Percentiles rank a stretch among this genome's conserved stretches.
Evolutionary conservation across 2,797 vertebrate species (phyloP).

Genomic region (Pseudochirops corinnae): DNA sequence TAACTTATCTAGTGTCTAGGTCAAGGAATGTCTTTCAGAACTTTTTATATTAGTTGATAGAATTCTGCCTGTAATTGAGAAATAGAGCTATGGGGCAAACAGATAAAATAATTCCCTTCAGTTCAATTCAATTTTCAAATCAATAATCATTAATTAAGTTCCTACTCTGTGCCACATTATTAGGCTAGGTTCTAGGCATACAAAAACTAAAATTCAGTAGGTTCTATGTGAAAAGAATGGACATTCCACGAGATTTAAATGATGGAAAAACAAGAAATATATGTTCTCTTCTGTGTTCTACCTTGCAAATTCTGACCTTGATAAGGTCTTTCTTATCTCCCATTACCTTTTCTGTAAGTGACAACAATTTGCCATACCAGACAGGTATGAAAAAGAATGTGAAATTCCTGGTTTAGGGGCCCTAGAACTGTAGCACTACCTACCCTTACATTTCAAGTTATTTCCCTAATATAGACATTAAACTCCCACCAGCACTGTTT

Average conservation of each 20-base stretch:
- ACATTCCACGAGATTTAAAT: not conserved
- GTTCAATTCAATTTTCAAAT: not conserved
- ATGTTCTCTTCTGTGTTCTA: not conserved
- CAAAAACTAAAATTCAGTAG: not conserved
- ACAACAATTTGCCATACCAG: slow-evolving; percentile 16
- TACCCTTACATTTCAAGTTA: not conserved
- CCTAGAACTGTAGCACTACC: not conserved
- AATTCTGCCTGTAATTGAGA: slow-evolving; percentile 60
- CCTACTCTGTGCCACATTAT: not conserved
- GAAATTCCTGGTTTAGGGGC: not conserved
- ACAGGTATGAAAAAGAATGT: not conserved
- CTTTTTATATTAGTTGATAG: slow-evolving; percentile 49
- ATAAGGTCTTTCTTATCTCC: slow-evolving; percentile 49
- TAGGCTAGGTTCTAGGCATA: not conserved
- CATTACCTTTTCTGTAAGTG: slow-evolving; percentile 22
- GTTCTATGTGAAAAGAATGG: not conserved
- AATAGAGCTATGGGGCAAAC: not conserved
- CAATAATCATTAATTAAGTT: not conserved
- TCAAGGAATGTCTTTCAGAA: slow-evolving; percentile 78
- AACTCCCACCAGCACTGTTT: not conserved
- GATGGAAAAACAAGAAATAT: not conserved
- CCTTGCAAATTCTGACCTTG: slow-evolving; percentile 47
- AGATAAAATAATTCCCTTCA: not conserved
- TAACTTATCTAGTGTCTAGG: slow-evolving; percentile 70
- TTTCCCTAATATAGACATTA: not conserved